phyloP scores from a whole-genome alignment of 2,797 vertebrate genomes.

The Lycodopsis pacificus region DNA sequence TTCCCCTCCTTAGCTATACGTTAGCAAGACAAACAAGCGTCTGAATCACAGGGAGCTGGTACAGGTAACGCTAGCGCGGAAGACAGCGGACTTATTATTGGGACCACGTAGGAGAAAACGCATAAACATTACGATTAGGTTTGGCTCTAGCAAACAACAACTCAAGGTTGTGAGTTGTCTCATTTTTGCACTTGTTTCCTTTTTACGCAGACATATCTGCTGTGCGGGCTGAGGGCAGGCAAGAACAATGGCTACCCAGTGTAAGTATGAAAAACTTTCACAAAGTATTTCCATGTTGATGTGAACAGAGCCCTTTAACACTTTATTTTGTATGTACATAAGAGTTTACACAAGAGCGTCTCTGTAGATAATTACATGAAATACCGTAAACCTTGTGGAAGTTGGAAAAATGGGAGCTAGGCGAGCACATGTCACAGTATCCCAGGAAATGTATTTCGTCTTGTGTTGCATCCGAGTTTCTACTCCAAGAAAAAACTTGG shows the following conservation, averaged over 20 bases:
- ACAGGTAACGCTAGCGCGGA: slow-evolving; percentile 59
- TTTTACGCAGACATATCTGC: slow-evolving; percentile 78
- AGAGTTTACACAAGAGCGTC: background rate
- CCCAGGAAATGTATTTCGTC: background rate
- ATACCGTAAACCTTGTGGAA: background rate
- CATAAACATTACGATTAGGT: slow-evolving; percentile 17
- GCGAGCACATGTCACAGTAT: slow-evolving; percentile 44
- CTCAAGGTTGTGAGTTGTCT: slow-evolving; percentile 33
- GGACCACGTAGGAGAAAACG: slow-evolving; percentile 35
- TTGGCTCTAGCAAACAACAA: slow-evolving; percentile 18
- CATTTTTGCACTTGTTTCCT: slow-evolving; percentile 37
- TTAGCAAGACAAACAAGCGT: slow-evolving; percentile 60
- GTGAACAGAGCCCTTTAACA: background rate
- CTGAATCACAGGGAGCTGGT: slow-evolving; percentile 37
- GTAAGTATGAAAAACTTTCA: slow-evolving; percentile 75
- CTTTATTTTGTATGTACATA: fast-evolving
- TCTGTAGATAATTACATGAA: background rate
- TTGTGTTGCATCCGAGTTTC: slow-evolving; percentile 6
- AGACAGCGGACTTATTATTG: slow-evolving; percentile 30
- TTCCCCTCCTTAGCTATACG: slow-evolving; percentile 57
- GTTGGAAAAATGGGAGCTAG: background rate
- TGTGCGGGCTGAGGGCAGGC: slow-evolving; percentile 84
- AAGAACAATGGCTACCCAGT: slow-evolving; percentile 88
- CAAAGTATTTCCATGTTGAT: background rate
- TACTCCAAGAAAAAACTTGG: background rate